Conservation (phyloP, 2,888 invertebrate genomes). For the Folsomia manolachei region DNA sequence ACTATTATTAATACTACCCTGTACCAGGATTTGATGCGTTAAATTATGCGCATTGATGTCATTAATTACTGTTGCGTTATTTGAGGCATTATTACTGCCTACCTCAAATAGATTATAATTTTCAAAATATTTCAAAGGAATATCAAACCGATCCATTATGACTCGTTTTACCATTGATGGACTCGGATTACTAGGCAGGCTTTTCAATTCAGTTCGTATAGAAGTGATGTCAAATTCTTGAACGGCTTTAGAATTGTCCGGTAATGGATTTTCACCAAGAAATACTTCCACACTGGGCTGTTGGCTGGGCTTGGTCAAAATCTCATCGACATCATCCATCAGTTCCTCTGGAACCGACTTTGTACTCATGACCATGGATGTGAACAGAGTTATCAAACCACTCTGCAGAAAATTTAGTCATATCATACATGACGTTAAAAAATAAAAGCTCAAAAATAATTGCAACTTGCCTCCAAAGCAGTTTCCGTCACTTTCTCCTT, state of each 20-base stretch:
- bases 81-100: no score
- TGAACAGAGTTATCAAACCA: conserved; percentile 35
- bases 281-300: not conserved
- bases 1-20: no score
- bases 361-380: conserved; percentile 25
- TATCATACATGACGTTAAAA: conserved; percentile 1
- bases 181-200: not conserved
- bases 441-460: no score
- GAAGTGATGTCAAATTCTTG: not conserved
- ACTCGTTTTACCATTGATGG: not conserved
- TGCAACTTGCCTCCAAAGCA: conserved; percentile 26
- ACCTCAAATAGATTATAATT: not conserved
- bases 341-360: conserved; percentile 10
- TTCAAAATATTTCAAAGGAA: not conserved
- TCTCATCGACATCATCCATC: not conserved
- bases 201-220: not conserved
- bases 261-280: conserved; percentile 11
- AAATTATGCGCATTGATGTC: no score
- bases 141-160: not conserved
- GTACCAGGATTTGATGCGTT: no score
- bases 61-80: no score
- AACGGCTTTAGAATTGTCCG: not conserved
- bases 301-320: no score
- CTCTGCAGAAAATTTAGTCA: conserved; percentile 14
- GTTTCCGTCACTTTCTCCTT: conserved; percentile 20